Evolutionary conservation across 1,140 invertebrate species (phyloP), one percentile per base, ranked within the genome.

Genomic region (Formica selysi): DNA sequence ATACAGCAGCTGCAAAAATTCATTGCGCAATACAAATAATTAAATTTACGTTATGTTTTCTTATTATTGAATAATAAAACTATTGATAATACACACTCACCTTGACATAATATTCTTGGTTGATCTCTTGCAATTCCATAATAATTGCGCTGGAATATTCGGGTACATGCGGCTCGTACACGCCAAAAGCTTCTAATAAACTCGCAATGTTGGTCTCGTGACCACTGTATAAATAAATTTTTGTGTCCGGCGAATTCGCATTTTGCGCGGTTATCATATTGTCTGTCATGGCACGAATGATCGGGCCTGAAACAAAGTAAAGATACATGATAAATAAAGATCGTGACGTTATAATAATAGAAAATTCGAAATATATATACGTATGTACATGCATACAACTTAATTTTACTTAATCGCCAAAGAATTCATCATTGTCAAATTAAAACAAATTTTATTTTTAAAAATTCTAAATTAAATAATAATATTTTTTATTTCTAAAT

Each of bases 151-250:
- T 93, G 0, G 96, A 95, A 87, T 96, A 96, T 54, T 94, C 94
- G 0, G 96, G 96, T 71, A 96, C 95, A 57, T 96, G 95, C 1
- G 95, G 93, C 67, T 97, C 94, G 91, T 96, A 98, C 0, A 97
- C 95, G 8, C 95, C 95, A 19, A 97, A 92, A 0, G 96, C 96
- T 16, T 95, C 94, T 86, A 98, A 94, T 10, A 98, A 87, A 19
- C 96, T 96, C 1, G 96, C 96, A 4, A 98, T 94, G 38, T 97
- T 97, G 65, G 96, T 96, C 91, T 98, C 97, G 91, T 98, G 97
- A 10, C 95, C 96, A 4, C 96, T 96, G 90, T 96, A 97, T 48
- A 97, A 84, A 64, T 95, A 95, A 54, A 97, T 88, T 86, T 96
- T 97, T 1, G 94, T 92, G 1, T 74, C 68, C 48, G 93, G 91